These are phyloP conservation scores for Elmis aenea DNA, from an alignment of 2,888 invertebrate genomes.

Conservation along the genomic window DNA sequence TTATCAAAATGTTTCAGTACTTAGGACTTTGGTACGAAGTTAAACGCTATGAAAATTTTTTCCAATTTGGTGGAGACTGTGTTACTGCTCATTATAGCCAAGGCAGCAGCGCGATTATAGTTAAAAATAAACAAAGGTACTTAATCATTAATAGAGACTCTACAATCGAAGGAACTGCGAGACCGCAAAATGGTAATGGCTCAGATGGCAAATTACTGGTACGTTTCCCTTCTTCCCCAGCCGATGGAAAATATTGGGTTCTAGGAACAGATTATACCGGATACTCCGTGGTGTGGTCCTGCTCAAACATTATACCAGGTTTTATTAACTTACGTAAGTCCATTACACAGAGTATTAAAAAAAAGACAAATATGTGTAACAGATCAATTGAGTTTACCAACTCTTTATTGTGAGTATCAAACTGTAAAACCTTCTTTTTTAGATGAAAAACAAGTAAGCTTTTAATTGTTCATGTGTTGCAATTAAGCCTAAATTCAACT, in stretches of 20 bases:
- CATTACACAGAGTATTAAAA: too few species aligned
- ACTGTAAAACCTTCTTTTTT: too few species aligned
- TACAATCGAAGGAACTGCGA: background rate
- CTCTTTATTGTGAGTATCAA: too few species aligned
- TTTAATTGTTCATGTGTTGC: too few species aligned
- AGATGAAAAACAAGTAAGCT: too few species aligned
- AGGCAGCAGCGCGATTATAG: background rate
- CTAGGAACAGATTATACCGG: slow-evolving; percentile 7
- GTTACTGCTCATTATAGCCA: background rate
- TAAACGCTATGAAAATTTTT: background rate
- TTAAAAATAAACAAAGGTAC: background rate
- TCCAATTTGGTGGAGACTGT: background rate
- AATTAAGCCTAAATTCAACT: too few species aligned
- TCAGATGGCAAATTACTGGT: background rate
- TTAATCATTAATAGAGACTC: background rate
- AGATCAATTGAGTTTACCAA: too few species aligned
- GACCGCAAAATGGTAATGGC: background rate
- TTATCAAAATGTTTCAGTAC: background rate
- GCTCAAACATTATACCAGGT: background rate
- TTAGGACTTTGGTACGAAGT: background rate
- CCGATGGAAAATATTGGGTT: slow-evolving; percentile 2
- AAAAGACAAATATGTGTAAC: too few species aligned
- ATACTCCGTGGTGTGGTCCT: slow-evolving; percentile 7
- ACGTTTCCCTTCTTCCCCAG: too few species aligned
- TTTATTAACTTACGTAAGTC: background rate